A percentile compares a stretch with the other conserved stretches of the same genome.
These are phyloP conservation scores for Conchocele bisecta DNA, from an alignment of 2,888 invertebrate genomes.

Conservation along the genomic window DNA sequence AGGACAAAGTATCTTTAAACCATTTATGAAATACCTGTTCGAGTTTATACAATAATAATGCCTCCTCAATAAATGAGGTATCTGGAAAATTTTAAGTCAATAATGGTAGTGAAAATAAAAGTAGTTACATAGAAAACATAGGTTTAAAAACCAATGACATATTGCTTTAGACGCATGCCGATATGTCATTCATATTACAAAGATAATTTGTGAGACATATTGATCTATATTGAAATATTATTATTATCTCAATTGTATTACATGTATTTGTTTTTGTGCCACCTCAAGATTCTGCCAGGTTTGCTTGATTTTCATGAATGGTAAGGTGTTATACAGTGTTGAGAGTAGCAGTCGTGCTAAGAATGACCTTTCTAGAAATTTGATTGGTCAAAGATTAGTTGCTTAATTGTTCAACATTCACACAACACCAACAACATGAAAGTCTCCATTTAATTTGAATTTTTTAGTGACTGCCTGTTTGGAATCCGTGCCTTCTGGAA, in stretches of 20 bases:
- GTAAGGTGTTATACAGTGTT: too few relatives aligned
- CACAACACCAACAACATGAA: constrained; percentile 75
- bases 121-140: not conserved
- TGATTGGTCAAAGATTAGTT: too few relatives aligned
- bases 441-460: constrained; percentile 72
- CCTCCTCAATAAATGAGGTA: too few relatives aligned
- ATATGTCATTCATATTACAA: not conserved
- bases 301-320: too few relatives aligned
- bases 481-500: constrained; percentile 30
- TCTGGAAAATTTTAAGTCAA: too few relatives aligned
- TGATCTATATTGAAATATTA: not conserved
- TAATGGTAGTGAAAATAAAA: too few relatives aligned
- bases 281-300: not conserved
- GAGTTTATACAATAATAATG: too few relatives aligned
- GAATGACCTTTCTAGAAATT: too few relatives aligned
- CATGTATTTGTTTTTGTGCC: not conserved
- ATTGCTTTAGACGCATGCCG: not conserved
- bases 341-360: too few relatives aligned
- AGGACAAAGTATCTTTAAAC: too few relatives aligned
- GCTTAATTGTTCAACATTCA: too few relatives aligned
- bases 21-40: too few relatives aligned
- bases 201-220: not conserved
- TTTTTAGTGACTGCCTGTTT: constrained; percentile 63
- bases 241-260: not conserved
- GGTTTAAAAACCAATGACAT: not conserved